Evolutionary conservation across 1,140 invertebrate genomes (phyloP), one percentile per base, ranked within the genome.

Genomic region (Semibalanus balanoides): DNA sequence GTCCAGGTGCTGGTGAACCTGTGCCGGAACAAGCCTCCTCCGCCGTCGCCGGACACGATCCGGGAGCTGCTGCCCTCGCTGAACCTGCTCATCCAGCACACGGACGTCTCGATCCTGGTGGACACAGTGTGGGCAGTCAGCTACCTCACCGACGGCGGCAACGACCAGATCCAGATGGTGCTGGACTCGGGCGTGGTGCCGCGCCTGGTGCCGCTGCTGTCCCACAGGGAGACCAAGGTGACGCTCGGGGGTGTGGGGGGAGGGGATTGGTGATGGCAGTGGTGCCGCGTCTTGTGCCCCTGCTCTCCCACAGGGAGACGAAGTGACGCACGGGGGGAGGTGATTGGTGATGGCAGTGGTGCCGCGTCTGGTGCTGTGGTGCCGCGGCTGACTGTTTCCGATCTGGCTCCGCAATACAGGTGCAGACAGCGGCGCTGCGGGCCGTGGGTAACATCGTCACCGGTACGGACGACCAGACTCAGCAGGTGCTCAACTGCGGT

Each of bases 91-190:
- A 98, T 99, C 81, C 92, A 96, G 86, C 96, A 99, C 84, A 90
- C 88, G 79, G 97, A 99, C 86, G 92, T 92, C 74, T 98, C 96
- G 92, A 98, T 99, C 82, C 87, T 99, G 81, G 95, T 99, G 74
- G 97, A 99, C 83, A 98, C 97, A 74, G 95, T 99, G 69, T 99
- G 97, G 98, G 97, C 97, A 31, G 88, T 99, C 78, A 99, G 97
- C 82, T 99, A 99, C 86, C 85, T 99, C 80, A 99, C 97, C 73
- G 97, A 99, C 82, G 95, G 94, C 77, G 97, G 97, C 30, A 99
- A 99, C 84, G 94, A 97, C 78, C 96, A 99, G 85, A 99, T 99
- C 82, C 96, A 98, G 85, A 92, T 98, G 91, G 96, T 99, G 0
- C 97, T 99, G 79, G 96, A 99, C 80, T 95, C 93, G 79, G 93